A percentile compares a stretch with the other conserved stretches of the same genome.
These are phyloP conservation scores for Leptoclinus maculatus DNA, from an alignment of 2,797 vertebrate genomes.

Conservation along the genomic window DNA sequence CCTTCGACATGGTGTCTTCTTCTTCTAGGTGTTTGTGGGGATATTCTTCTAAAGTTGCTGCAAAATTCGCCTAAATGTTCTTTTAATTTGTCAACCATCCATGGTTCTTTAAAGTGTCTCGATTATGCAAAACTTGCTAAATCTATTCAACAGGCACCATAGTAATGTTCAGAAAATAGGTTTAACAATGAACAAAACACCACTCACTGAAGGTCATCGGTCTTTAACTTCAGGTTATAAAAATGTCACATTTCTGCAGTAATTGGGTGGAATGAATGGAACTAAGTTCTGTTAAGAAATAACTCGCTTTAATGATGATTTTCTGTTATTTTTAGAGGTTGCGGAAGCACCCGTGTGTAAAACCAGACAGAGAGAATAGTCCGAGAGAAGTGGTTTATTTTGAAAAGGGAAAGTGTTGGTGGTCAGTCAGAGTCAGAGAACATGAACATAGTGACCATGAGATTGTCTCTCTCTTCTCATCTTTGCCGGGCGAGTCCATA, in stretches of 20 bases:
- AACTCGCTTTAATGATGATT: not conserved
- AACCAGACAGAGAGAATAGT: slow-evolving; percentile 12
- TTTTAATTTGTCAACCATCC: not conserved
- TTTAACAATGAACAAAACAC: not conserved
- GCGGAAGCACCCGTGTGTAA: slow-evolving; percentile 18
- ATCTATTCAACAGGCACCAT: not conserved
- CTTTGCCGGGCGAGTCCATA: slow-evolving; percentile 49
- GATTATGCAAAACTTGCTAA: not conserved
- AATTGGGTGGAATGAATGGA: slow-evolving; percentile 1
- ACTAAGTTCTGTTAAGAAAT: too few relatives aligned
- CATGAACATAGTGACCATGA: slow-evolving; percentile 16
- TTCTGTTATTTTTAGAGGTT: slow-evolving; percentile 4
- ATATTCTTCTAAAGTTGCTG: not conserved
- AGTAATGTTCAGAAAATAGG: not conserved
- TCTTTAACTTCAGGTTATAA: not conserved
- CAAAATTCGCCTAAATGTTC: not conserved
- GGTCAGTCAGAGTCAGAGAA: slow-evolving; percentile 27
- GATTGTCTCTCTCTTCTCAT: slow-evolving; percentile 21
- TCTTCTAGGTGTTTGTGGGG: not conserved
- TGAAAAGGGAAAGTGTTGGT: slow-evolving; percentile 29
- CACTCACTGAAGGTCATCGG: not conserved
- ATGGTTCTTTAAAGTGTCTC: not conserved
- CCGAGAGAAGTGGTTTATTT: slow-evolving; percentile 4
- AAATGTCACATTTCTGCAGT: slow-evolving; percentile 8
- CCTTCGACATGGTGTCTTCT: not conserved